Conservation (phyloP, 2,797 vertebrate species). For the Silurus lanzhouensis region DNA sequence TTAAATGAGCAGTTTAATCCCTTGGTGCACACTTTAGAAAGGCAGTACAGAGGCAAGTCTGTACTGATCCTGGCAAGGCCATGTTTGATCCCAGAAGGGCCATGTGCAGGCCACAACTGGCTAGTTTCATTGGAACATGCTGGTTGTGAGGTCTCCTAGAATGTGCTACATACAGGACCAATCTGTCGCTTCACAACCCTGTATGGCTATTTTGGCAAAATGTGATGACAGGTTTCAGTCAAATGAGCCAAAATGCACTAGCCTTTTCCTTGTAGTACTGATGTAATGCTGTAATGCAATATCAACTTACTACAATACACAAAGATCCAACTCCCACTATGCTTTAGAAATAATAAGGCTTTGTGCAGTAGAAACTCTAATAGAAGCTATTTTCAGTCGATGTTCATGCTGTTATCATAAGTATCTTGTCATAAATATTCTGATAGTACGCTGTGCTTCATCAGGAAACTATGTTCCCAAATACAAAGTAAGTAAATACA, state of each 20-base stretch:
- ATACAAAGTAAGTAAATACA: conserved; percentile 28
- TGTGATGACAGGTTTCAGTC: background rate
- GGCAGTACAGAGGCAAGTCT: conserved; percentile 20
- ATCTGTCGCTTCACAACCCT: background rate
- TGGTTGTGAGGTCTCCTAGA: background rate
- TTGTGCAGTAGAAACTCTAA: background rate
- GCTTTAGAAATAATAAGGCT: background rate
- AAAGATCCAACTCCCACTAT: background rate
- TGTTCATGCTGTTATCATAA: background rate
- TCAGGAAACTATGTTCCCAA: background rate
- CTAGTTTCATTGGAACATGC: background rate
- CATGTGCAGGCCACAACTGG: background rate
- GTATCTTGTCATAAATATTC: background rate
- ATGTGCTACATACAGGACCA: background rate
- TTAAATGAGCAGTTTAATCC: conserved; percentile 41
- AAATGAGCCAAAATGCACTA: background rate
- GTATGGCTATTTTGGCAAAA: background rate
- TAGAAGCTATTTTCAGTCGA: background rate
- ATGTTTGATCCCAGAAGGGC: background rate
- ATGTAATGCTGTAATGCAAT: background rate
- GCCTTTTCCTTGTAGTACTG: background rate
- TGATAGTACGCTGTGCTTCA: conserved; percentile 11
- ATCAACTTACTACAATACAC: background rate
- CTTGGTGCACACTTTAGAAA: conserved; percentile 21
- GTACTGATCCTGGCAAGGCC: background rate